Percentiles rank a stretch among this genome's conserved stretches.
These are phyloP conservation scores for Poecilia picta DNA, from an alignment of 2,797 vertebrate genomes.

Conservation along the genomic window DNA sequence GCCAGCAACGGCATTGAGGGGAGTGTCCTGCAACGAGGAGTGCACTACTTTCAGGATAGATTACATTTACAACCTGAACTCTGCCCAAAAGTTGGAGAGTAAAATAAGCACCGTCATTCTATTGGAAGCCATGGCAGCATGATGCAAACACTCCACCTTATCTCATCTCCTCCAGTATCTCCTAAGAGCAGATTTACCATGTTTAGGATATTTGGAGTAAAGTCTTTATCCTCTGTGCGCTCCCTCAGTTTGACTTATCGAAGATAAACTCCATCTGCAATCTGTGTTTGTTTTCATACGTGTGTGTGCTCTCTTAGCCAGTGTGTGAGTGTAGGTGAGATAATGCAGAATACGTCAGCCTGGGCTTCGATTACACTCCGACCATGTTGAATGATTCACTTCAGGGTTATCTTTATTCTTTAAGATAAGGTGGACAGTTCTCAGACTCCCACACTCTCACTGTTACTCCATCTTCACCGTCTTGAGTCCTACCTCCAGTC, in stretches of 20 bases:
- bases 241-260: constrained; percentile 56
- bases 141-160: constrained; percentile 43
- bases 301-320: neutral
- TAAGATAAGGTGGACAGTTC: constrained; percentile 63
- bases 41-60: constrained; percentile 62
- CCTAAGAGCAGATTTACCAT: constrained; percentile 47
- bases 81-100: constrained; percentile 36
- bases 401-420: constrained; percentile 76
- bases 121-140: constrained; percentile 36
- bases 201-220: constrained; percentile 45
- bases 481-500: constrained; percentile 40
- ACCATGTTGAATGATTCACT: constrained; percentile 71
- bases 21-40: constrained; percentile 64
- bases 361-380: constrained; percentile 53
- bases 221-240: constrained; percentile 38
- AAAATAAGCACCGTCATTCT: constrained; percentile 53
- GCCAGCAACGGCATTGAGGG: constrained; percentile 74
- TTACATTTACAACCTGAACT: constrained; percentile 70
- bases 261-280: constrained; percentile 63
- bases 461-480: constrained; percentile 17
- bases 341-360: constrained; percentile 67
- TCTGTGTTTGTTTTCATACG: constrained; percentile 65
- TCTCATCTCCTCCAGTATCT: constrained; percentile 47
- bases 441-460: constrained; percentile 63
- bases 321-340: constrained; percentile 60